Base-by-base conservation (phyloP, 1,140 invertebrate genomes). In the Monomorium pharaonis region DNA sequence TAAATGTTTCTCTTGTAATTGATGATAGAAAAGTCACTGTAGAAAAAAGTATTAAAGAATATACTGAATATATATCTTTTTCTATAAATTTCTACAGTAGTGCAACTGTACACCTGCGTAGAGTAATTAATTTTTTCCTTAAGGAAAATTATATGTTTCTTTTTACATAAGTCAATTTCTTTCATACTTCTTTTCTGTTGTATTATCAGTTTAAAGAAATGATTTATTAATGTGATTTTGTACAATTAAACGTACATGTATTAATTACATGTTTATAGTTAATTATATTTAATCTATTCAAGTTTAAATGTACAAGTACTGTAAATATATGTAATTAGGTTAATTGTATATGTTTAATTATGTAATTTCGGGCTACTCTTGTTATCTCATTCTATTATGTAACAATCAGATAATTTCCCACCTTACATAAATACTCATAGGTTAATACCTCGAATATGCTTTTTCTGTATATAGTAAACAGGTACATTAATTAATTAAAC, bases 401-500 rank as follows among this genome's bases (percentile, higher is more conserved):
- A 62, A 77, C 30, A 33, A 49, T 24, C 42, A 44, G 27, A n/a
- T 63, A 30, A 16, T 33, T 78, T 78, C 27, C 21, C n/a, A 6
- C 27, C 14, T 33, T 65, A 47, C 14, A 0, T 65, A 78, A 65
- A 63, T 49, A 60, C 33, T n/a, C 30, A 10, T 5, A 18, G 4
- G 5, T 42, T 37, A 47, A 76, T 76, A 44, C 12, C 51, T 44
- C 10, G 16, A 16, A 7, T 14, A 44, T 14, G 27, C 42, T 69
- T 69, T 69, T 51, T 51, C 30, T 0, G 5, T 37, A 54, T 18
- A 18, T n/a, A 54, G 72, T 21, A 24, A 27, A n/a, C 1, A 27
- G 12, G 14, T 56, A 44, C n/a, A 18, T 47, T 58, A 83, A 74
- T 83, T 83, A 83, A 83, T 81, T 58, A 58, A 44, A 44, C 51